phyloP scores from a whole-genome alignment of 2,113 vertebrate species.

The Apaloderma vittatum region DNA sequence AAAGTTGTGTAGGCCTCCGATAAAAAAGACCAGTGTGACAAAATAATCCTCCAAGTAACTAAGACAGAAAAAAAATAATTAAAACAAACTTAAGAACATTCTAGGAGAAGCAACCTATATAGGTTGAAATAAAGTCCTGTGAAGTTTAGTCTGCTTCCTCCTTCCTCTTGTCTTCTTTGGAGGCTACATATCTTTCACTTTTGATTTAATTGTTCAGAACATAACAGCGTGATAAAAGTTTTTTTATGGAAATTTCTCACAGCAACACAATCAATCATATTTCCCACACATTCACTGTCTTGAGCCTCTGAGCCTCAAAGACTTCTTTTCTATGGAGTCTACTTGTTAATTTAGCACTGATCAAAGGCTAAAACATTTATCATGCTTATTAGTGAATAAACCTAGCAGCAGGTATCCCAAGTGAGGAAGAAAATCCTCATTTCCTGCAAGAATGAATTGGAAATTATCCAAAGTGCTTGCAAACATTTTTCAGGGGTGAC shows the following conservation, averaged over 20 bases:
- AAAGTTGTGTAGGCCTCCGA: background rate
- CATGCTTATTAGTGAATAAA: constrained; percentile 92
- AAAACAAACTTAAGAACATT: background rate
- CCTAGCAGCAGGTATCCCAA: constrained; percentile 90
- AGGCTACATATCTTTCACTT: constrained; percentile 76
- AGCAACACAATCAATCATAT: constrained; percentile 86
- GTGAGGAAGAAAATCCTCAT: constrained; percentile 87
- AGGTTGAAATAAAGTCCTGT: constrained; percentile 25
- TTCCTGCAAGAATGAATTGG: constrained; percentile 88
- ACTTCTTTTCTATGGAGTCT: constrained; percentile 82
- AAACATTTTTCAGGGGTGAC: constrained; percentile 85
- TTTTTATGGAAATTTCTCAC: constrained; percentile 85
- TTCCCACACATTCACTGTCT: constrained; percentile 78
- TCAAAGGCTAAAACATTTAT: constrained; percentile 93
- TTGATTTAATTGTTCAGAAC: constrained; percentile 83
- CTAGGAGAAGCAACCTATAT: background rate
- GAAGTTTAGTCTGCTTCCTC: constrained; percentile 54
- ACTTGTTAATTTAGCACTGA: constrained; percentile 91
- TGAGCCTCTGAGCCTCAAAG: constrained; percentile 85
- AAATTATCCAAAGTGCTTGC: constrained; percentile 86
- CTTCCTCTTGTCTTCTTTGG: constrained; percentile 69
- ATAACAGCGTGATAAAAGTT: constrained; percentile 78
- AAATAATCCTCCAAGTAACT: background rate
- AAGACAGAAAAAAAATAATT: background rate
- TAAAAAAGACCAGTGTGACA: background rate